Percentiles rank a stretch among this genome's conserved stretches.
Evolutionary conservation across 2,888 invertebrate genomes (phyloP).

Genomic region (Oscheius sp.): DNA sequence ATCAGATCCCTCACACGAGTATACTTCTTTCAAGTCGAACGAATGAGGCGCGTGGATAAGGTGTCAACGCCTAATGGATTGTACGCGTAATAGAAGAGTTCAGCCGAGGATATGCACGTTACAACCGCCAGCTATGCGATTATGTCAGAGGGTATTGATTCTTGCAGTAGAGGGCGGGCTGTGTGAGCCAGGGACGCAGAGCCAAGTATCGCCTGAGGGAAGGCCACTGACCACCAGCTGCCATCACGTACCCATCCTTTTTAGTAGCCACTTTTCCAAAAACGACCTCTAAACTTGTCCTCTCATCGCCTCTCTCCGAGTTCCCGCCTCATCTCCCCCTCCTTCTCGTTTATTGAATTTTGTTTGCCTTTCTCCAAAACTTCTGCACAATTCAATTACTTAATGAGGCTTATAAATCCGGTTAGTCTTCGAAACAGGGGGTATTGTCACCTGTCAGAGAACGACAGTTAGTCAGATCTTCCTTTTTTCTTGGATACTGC

Average conservation of each 20-base stretch:
- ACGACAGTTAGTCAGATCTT: no score
- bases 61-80: no score
- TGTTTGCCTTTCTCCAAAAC: no score
- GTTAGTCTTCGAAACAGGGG: no score
- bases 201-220: constrained; percentile 38
- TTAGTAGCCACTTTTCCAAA: constrained; percentile 20
- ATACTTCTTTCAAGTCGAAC: no score
- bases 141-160: constrained; percentile 37
- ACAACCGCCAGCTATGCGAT: constrained; percentile 36
- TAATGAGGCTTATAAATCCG: no score
- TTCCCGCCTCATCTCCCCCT: not conserved
- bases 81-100: not conserved
- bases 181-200: constrained; percentile 35
- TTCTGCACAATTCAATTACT: no score
- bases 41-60: no score
- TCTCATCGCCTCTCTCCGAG: not conserved
- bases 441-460: no score
- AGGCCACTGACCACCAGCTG: constrained; percentile 36
- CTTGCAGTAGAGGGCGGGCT: constrained; percentile 35
- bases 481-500: not conserved
- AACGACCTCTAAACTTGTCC: not conserved
- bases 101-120: constrained; percentile 4
- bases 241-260: constrained; percentile 31
- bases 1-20: constrained; percentile 12
- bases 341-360: constrained; percentile 1